Evolutionary conservation across 1,140 invertebrate species (phyloP), one percentile per base, ranked within the genome.

Genomic region (Dysdera silvatica): DNA sequence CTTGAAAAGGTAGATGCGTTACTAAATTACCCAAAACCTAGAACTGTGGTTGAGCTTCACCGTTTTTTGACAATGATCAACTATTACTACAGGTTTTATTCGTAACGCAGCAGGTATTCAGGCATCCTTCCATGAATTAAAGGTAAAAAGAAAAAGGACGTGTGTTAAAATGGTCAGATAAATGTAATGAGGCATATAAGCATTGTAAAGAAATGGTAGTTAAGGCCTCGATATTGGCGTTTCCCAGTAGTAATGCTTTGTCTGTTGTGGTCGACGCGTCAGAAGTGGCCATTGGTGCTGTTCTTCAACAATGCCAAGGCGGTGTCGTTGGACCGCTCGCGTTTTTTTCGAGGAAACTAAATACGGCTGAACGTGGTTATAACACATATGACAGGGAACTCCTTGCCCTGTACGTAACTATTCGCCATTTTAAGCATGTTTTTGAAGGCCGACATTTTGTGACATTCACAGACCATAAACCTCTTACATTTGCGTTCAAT

Each of bases 51-150:
- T 14, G 57, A 75, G 60, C 37, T 78, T 5, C 65, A 70, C 33
- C 52, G 69, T 7, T 77, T 75, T 63, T 24, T 75, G 8, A 76
- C 74, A 2, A 49, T 76, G 18, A 53, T 78, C 2, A 77, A 76
- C 54, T 76, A 72, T 68, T 79, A 78, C n/a, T 49, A 1, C 6
- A 23, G 6, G 47, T 1, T 55, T 58, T 23, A 4, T 69, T 6
- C 55, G 31, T 28, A 51, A 61, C 32, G 45, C 20, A 43, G 59
- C 54, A 35, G 20, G 35, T 3, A 23, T 24, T 2, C 37, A 41
- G 24, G 10, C n/a, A n/a, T 16, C n/a, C 2, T 20, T 56, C n/a
- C 16, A 26, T 23, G 40, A 41, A 28, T 43, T 56, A 49, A 49
- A 32, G n/a, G 43, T 26, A 32, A 26, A 3, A 43, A 18, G 4